A percentile compares a stretch with the other conserved stretches of the same genome.
phyloP scores from a whole-genome alignment of 2,113 vertebrate genomes.

The Struthio camelus region DNA sequence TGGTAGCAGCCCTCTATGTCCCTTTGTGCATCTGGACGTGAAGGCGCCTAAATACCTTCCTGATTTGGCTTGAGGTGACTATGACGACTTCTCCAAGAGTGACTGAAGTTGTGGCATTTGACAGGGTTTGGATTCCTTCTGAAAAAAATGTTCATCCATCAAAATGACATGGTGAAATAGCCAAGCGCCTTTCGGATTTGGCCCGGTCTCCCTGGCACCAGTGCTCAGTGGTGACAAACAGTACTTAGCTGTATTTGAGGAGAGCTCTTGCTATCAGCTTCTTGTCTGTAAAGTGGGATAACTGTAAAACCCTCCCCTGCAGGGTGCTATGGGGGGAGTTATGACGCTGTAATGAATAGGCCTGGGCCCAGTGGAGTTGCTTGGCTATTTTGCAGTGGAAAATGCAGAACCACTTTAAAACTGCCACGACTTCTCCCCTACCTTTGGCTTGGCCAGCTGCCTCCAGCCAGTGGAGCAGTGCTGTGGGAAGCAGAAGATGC shows the following conservation, averaged over 20 bases:
- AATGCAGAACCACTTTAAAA: background rate
- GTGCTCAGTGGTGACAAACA: background rate
- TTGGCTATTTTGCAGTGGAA: background rate
- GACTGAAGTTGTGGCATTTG: background rate
- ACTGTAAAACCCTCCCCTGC: background rate
- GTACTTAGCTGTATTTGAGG: background rate
- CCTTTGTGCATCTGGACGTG: background rate
- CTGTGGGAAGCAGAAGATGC: background rate
- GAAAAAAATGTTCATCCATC: background rate
- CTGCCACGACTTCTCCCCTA: background rate
- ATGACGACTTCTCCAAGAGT: background rate
- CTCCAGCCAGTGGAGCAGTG: background rate
- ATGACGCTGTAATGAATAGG: too few species aligned
- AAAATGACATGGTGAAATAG: background rate
- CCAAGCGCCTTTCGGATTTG: background rate
- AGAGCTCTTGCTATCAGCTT: fast-evolving
- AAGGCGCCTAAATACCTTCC: background rate
- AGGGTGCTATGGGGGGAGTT: background rate
- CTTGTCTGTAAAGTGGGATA: background rate
- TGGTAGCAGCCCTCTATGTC: background rate
- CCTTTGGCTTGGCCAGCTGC: background rate
- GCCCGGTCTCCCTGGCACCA: background rate
- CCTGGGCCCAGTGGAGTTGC: background rate
- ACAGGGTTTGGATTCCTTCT: background rate
- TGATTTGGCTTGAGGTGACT: background rate